A percentile compares a stretch with the other conserved stretches of the same genome.
Evolutionary conservation across 2,113 vertebrate genomes (phyloP).

Genomic region (Myiozetetes cayanensis): DNA sequence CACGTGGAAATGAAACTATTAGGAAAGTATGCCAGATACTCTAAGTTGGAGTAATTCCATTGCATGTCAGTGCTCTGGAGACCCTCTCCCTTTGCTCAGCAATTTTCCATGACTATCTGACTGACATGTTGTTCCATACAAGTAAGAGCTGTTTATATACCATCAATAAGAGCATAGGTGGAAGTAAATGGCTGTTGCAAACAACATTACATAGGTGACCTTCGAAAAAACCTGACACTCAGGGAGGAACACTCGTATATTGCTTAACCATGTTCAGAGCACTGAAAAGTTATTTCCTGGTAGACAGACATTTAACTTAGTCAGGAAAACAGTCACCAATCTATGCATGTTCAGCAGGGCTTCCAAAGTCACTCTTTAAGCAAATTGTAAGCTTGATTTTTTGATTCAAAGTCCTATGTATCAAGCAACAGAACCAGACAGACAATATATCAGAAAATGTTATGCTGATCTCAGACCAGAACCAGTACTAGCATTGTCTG

Average conservation of each 20-base stretch:
- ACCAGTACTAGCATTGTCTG: background rate
- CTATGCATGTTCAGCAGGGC: background rate
- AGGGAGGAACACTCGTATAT: background rate
- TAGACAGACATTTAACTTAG: background rate
- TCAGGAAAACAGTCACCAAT: background rate
- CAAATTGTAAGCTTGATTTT: background rate
- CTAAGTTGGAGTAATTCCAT: background rate
- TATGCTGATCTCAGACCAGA: background rate
- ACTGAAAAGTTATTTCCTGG: background rate
- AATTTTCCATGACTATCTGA: background rate
- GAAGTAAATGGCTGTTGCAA: conserved; percentile 18
- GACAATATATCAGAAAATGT: background rate
- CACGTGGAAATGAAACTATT: background rate
- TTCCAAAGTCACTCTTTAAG: background rate
- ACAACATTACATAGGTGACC: background rate
- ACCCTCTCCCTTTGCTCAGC: background rate
- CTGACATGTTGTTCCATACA: background rate
- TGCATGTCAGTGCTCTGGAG: background rate
- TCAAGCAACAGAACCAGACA: background rate
- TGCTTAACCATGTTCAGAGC: background rate
- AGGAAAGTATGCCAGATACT: background rate
- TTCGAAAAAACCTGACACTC: background rate
- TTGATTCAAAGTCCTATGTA: background rate
- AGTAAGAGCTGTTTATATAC: background rate
- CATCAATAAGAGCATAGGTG: background rate